Evolutionary conservation across 2,113 vertebrate genomes (phyloP), one percentile per base, ranked within the genome.

Genomic region (Anas platyrhynchos): DNA sequence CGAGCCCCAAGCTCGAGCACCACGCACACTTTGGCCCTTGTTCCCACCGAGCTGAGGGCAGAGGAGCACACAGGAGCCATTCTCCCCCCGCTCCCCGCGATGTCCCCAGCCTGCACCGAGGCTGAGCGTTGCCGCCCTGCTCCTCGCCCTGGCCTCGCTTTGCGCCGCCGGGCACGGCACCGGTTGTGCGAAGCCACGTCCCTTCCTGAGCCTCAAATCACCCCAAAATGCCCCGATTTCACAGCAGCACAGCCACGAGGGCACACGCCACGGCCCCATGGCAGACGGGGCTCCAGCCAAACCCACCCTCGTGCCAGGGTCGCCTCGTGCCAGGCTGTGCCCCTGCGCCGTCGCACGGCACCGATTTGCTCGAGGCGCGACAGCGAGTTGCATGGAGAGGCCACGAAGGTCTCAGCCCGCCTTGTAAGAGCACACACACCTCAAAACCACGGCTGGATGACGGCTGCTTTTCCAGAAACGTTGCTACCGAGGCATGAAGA

Each of bases 121-220:
- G 48, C 48, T 1, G 15, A 63, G 80, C 79, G 75, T 63, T 73
- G 0, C 31, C 32, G 13, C 65, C 43, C 32, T 50, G 20, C 34
- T 36, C 87, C n/a, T 44, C 0, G 29, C 67, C 1, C 76, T 27
- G n/a, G 5, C 38, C 63, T 67, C 5, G 66, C 38, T 68, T 76
- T 29, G 7, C 46, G 6, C 4, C 52, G 38, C 78, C 58, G 68
- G 58, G 56, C 48, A 8, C 11, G 2, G 68, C 15, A 0, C 59
- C 3, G 17, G 1, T 5, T 12, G 44, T 44, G 56, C 82, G 50
- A 6, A 46, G 6, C 1, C 4, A 32, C 2, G 1, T 16, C 80
- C 71, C 71, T 55, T 62, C 12, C 38, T 9, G 46, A 81, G 54
- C 58, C 43, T 4, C 69, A 74, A 62, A 54, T 38, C 22, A 7